Percentiles rank a stretch among this genome's conserved stretches.
Conservation (phyloP, 37 sponge, comb jelly and placozoan genomes). For the Trichoplax adhaerens region DNA sequence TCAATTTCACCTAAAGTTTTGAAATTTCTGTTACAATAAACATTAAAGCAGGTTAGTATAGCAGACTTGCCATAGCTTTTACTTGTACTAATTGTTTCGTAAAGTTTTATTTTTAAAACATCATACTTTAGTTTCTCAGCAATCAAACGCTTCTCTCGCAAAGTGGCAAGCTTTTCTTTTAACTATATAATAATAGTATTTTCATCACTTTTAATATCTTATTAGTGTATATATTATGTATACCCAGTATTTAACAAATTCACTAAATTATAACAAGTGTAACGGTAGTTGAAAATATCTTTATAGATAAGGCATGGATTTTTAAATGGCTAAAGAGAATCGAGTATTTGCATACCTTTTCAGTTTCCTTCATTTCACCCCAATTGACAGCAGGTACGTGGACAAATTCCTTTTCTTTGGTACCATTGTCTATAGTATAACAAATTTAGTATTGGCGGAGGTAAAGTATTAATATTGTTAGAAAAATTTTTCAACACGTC, state of each 20-base stretch:
- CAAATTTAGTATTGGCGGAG: too few relatives aligned
- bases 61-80: conserved; percentile 5
- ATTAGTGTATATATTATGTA: too few relatives aligned
- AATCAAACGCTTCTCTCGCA: conserved; percentile 29
- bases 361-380: conserved; percentile 32
- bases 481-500: too few relatives aligned
- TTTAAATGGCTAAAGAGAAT: too few relatives aligned
- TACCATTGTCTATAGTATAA: neutral
- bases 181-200: conserved; percentile 7
- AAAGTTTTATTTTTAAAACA: conserved; percentile 7
- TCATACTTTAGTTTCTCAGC: conserved; percentile 26
- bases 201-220: too few relatives aligned
- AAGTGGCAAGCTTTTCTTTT: conserved; percentile 30
- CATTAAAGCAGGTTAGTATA: conserved; percentile 1
- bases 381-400: conserved; percentile 76
- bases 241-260: too few relatives aligned
- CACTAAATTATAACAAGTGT: too few relatives aligned
- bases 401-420: conserved; percentile 40
- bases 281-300: too few relatives aligned
- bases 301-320: too few relatives aligned
- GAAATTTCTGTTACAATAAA: conserved; percentile 12
- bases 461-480: too few relatives aligned
- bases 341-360: conserved; percentile 26
- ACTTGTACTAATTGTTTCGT: conserved; percentile 15
- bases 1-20: conserved; percentile 33